Evolutionary conservation across 2,113 vertebrate species (phyloP), one percentile per base, ranked within the genome.

Genomic region (Vireo altiloquus): DNA sequence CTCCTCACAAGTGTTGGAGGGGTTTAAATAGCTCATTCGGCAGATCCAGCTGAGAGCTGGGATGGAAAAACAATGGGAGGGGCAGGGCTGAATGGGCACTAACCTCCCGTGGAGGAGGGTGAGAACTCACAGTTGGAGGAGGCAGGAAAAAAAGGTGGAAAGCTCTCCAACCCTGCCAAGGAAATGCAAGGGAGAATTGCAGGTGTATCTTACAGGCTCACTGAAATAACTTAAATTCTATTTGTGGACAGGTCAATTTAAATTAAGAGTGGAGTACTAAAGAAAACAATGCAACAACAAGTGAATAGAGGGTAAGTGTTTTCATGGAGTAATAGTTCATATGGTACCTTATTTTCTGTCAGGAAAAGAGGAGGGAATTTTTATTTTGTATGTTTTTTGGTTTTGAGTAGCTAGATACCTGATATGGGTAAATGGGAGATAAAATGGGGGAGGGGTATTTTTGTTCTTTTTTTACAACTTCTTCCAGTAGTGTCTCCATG

Each of bases 181-280:
- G n/a, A 87, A 91, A 92, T 0, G 0, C 22, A 31, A 85, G 65
- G 53, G 65, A 82, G 77, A 79, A 60, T 23, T 84, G 87, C 92
- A 87, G 87, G 72, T 88, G 64, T 84, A 56, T 56, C 39, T 78
- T 42, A 52, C 53, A 71, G 87, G 52, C 60, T 19, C 66, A 77
- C 65, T 40, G 77, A 94, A 96, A 37, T 42, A 95, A 95, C 83
- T 89, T 94, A 90, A 90, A 89, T 81, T 87, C 52, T 96, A 64
- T 84, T 87, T 82, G 53, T 78, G 54, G 60, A 31, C 57, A 89
- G 44, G 81, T 89, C 87, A 84, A 60, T 82, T 89, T 71, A 84
- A 94, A 89, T 84, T 25, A 80, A 72, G 77, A 63, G 52, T 13
- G 28, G 37, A 63, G 61, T 47, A 15, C 56, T 81, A 52, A 82